Base-by-base conservation (phyloP, 1,140 invertebrate species). In the Drosophila melanogaster region DNA sequence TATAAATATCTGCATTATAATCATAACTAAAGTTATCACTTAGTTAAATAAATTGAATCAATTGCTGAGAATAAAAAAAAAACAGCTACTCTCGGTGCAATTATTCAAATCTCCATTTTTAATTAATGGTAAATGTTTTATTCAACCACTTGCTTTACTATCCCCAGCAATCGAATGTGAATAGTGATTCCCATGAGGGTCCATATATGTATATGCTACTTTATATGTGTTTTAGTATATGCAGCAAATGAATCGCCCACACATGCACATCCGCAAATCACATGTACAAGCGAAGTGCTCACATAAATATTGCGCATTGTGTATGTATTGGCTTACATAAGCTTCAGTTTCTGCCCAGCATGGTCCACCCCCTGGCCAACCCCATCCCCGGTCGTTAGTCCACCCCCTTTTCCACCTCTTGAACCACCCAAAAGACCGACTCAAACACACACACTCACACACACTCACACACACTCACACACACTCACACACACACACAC, bases 321-420 rank as follows among this genome's bases (percentile, higher is more conserved):
- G 81, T 80, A 77, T 85, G 81, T 85, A 83, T 85, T 86, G 81
- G 81, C 81, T 86, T 87, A 87, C 78, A 87, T 87, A 87, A 86
- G 83, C 78, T 78, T 76, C 77, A 55, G 71, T 60, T 80, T 67
- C 64, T 84, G 76, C 80, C 80, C 80, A 70, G 66, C 66, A 14
- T 17, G 66, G 66, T 56, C 66, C 66, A 51, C 49, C 49, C 49
- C 49, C 49, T 33, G 47, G 26, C 46, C 46, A 69, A 30, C 30
- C 47, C 69, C 50, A 44, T 30, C 46, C 4, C 26, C 41, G 35
- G 24, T 38, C 22, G 3, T 8, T 33, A 10, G 46, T 15, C 76
- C 43, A 43, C 26, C 74, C 43, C 50, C 37, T 38, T 49, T 4
- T 41, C 55, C 55, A 58, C 37, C 38, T 30, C 44, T 26, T 37